Evolutionary conservation across 2,888 invertebrate species (phyloP).

Genomic region (Zaprionus bogoriensis): DNA sequence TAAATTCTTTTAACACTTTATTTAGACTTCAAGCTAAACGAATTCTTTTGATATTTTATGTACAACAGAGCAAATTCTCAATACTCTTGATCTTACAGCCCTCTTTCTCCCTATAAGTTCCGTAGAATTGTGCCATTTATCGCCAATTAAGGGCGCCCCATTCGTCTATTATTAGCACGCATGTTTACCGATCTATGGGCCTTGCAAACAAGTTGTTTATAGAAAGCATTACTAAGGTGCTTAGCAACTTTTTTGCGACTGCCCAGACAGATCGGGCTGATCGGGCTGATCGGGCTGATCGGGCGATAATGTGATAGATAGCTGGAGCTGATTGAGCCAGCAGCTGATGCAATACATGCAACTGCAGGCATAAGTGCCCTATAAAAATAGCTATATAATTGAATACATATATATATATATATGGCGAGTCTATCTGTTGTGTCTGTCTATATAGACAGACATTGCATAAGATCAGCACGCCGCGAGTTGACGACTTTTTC

Average conservation of each 20-base stretch:
- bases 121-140: too few relatives aligned
- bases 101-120: too few relatives aligned
- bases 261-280: slow-evolving; percentile 32
- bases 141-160: background rate
- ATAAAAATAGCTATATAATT: background rate
- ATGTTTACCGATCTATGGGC: slow-evolving; percentile 2
- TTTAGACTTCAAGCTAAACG: too few relatives aligned
- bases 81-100: too few relatives aligned
- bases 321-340: background rate
- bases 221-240: slow-evolving; percentile 15
- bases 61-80: too few relatives aligned
- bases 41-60: too few relatives aligned
- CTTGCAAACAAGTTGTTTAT: slow-evolving; percentile 52
- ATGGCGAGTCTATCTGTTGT: background rate
- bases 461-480: background rate
- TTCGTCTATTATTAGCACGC: slow-evolving; percentile 37
- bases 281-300: slow-evolving; percentile 21
- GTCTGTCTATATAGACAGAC: background rate
- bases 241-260: slow-evolving; percentile 38
- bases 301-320: slow-evolving; percentile 19
- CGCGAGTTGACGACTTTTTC: background rate
- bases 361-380: slow-evolving; percentile 46
- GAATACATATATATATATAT: too few relatives aligned
- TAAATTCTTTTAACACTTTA: too few relatives aligned
- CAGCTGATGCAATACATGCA: slow-evolving; percentile 56